phyloP scores from a whole-genome alignment of 2,113 vertebrate species.

The Pelobates fuscus region DNA sequence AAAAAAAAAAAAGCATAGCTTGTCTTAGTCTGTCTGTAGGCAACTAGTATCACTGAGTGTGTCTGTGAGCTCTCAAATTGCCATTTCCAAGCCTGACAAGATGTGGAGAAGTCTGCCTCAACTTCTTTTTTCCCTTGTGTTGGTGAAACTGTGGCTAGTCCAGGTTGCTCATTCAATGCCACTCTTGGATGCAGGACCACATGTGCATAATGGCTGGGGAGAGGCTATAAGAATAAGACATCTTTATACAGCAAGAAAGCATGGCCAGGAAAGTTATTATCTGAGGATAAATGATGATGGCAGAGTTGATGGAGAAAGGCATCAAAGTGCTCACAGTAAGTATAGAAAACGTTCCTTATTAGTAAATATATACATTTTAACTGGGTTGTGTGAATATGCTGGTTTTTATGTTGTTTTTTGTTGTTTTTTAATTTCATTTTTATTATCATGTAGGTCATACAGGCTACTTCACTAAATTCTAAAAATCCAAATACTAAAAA shows the following conservation, averaged over 20 bases:
- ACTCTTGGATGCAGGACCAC: constrained; percentile 74
- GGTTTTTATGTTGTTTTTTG: no score
- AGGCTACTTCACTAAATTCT: no score
- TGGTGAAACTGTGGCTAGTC: constrained; percentile 59
- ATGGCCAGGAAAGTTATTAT: constrained; percentile 75
- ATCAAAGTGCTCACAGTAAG: constrained; percentile 83
- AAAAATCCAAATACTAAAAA: no score
- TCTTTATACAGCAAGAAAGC: constrained; percentile 78
- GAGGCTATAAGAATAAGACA: constrained; percentile 81
- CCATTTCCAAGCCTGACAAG: constrained; percentile 30
- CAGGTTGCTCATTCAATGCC: constrained; percentile 59
- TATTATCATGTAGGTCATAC: no score
- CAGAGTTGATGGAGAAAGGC: constrained; percentile 71
- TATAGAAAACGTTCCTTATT: constrained; percentile 25
- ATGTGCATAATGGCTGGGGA: constrained; percentile 80
- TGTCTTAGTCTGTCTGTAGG: constrained; percentile 24
- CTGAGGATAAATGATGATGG: constrained; percentile 81
- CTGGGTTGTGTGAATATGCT: no score
- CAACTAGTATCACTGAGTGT: constrained; percentile 10
- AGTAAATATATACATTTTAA: no score
- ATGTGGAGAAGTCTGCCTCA: constrained; percentile 31
- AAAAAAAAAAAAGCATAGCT: constrained; percentile 28
- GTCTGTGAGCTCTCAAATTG: constrained; percentile 10
- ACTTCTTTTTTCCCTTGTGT: constrained; percentile 53
- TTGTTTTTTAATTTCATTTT: no score